Evolutionary conservation across 2,797 vertebrate species (phyloP), one percentile per base, ranked within the genome.

Genomic region (Scomberomorus guttatus): DNA sequence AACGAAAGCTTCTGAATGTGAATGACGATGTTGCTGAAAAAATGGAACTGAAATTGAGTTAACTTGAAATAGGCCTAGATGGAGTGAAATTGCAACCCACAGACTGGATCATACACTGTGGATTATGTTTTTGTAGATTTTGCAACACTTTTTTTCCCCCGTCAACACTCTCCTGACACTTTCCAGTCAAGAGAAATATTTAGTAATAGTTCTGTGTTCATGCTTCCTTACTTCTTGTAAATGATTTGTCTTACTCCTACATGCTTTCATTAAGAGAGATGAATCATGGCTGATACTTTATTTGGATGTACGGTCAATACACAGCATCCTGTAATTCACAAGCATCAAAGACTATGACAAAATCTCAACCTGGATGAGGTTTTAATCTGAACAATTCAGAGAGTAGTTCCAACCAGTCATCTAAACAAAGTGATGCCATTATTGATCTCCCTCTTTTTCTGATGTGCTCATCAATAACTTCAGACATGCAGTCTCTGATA

Each of bases 401-500:
- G 39, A 64, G 69, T 51, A 57, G 12, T 15, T 74, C 56, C 14
- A 62, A 58, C 64, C 81, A 81, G 83, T 87, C 83, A 84, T 76
- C 75, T 9, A 76, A 89, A 91, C 89, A 92, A 93, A 87, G 88
- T 80, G 80, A 81, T 80, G 81, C 82, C 80, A 72, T 86, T 80
- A 92, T 89, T 92, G 84, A 90, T 84, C 64, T 72, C 72, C 56
- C 48, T 68, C 55, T 82, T 54, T 78, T 77, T 87, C 72, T 87
- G 80, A 89, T 88, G 70, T 76, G 80, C 81, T 94, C 92, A 92
- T 93, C 94, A 94, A 93, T 93, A 94, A 93, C 90, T 92, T 94
- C 86, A 93, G 86, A 91, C 89, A 87, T 82, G 51, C 81, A 72
- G 79, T 75, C 82, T 88, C 77, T 91, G 89, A 94, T 92, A 86